Evolutionary conservation across 1,140 invertebrate genomes (phyloP), one percentile per base, ranked within the genome.

Genomic region (Leptonema lineaticorne): DNA sequence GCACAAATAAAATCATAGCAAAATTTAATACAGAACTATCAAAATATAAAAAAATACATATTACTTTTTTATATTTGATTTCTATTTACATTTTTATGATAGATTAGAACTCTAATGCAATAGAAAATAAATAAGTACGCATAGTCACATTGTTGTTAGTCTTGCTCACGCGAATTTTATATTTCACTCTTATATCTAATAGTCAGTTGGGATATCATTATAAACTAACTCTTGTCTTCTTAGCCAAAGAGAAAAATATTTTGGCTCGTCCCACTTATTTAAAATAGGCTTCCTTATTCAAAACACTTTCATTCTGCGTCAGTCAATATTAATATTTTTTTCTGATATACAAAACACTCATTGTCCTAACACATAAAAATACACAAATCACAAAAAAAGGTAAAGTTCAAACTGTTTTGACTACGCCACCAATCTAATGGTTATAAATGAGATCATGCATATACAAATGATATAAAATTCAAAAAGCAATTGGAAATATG

Each of bases 41-140:
- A 82, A 83, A 81, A 83, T 81, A 81, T 82, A 81, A 82, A 83
- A 81, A 81, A 82, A 83, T 83, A 81, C 64, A 46, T 69, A 33
- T 50, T 64, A 64, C 62, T 64, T 66, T 71, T 71, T 65, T 59
- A 59, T 71, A 58, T 66, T 63, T 64, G 53, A 68, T 30, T 64
- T 63, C 56, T 71, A 68, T 71, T 18, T 71, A 66, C 58, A 71
- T 30, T 65, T 71, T 60, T 18, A 29, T 30, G 45, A 59, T 53
- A 50, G 67, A 33, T 68, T 63, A 64, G 48, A 58, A 57, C 60
- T 67, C 60, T 66, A 69, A 69, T 64, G 64, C 68, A 53, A 69
- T 72, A 72, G 27, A 69, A 72, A 72, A 69, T 72, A 72, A 72
- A 69, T 72, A 72, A 72, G 71, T 72, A 72, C 71, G 68, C 65